These are phyloP conservation scores for Daptonema setosum DNA, from an alignment of 2,888 invertebrate species.

Conservation along the genomic window DNA sequence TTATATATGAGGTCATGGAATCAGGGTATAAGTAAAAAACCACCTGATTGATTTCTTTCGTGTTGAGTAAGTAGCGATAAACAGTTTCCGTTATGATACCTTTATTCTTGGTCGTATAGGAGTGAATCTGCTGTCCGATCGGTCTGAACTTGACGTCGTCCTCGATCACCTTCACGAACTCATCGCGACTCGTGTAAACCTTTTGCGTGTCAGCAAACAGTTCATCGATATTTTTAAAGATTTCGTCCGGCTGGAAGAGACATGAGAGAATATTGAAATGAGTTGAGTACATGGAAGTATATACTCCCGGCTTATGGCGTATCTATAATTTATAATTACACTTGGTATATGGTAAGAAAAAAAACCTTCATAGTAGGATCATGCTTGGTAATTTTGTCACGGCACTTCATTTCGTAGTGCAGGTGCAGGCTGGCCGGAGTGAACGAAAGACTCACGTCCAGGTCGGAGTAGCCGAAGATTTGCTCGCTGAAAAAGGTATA, in stretches of 20 bases:
- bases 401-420: conserved; percentile 51
- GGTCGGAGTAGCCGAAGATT: conserved; percentile 73
- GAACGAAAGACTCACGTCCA: conserved; percentile 55
- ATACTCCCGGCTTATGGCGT: no score
- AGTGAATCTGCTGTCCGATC: conserved; percentile 44
- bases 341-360: no score
- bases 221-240: conserved; percentile 12
- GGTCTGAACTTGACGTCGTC: conserved; percentile 48
- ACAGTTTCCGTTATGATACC: no score
- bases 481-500: conserved; percentile 50
- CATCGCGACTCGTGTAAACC: conserved; percentile 3
- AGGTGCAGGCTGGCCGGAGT: conserved; percentile 57
- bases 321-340: no score
- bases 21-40: background rate
- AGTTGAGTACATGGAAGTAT: no score
- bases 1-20: no score
- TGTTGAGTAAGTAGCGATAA: no score
- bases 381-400: background rate
- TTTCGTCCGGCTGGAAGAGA: conserved; percentile 16
- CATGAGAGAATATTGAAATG: no score
- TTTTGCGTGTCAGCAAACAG: conserved; percentile 12
- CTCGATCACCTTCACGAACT: conserved; percentile 6
- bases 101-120: conserved; percentile 7
- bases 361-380: no score
- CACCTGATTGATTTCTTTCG: no score